Percentiles rank a stretch among this genome's conserved stretches.
These are phyloP conservation scores for Thera britannica DNA, from an alignment of 2,888 invertebrate genomes.

Conservation along the genomic window DNA sequence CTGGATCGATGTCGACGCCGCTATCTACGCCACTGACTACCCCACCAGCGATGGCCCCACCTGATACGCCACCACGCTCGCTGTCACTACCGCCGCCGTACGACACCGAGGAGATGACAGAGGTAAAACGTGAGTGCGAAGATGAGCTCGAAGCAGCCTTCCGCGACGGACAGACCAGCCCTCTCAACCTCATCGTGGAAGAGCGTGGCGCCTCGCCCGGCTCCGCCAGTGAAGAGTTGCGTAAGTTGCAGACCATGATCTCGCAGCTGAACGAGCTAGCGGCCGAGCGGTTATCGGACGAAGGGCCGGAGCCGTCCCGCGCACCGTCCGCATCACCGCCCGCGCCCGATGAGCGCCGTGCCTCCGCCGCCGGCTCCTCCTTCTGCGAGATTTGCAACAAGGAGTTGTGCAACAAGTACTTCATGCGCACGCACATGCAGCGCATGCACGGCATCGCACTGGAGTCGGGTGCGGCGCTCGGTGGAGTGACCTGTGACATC, in stretches of 20 bases:
- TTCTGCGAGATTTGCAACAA: slow-evolving; percentile 99
- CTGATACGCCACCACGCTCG: slow-evolving; percentile 85
- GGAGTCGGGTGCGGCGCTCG: slow-evolving; percentile 95
- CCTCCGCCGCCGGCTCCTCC: slow-evolving; percentile 88
- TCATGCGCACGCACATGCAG: slow-evolving; percentile 99
- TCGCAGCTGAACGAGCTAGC: slow-evolving; percentile 93
- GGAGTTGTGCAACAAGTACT: slow-evolving; percentile 99
- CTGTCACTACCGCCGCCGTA: slow-evolving; percentile 67
- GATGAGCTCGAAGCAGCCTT: slow-evolving; percentile 75
- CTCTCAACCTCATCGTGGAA: slow-evolving; percentile 90
- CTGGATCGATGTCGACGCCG: slow-evolving; percentile 82
- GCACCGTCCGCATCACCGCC: slow-evolving; percentile 73
- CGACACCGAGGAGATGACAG: slow-evolving; percentile 67
- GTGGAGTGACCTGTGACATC: slow-evolving; percentile 97
- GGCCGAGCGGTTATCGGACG: slow-evolving; percentile 77
- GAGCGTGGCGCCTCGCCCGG: slow-evolving; percentile 86
- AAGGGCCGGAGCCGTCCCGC: slow-evolving; percentile 61
- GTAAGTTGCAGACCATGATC: slow-evolving; percentile 96
- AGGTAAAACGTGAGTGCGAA: slow-evolving; percentile 83
- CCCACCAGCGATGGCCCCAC: slow-evolving; percentile 88
- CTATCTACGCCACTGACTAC: slow-evolving; percentile 75
- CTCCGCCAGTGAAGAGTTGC: slow-evolving; percentile 92
- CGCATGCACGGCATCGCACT: slow-evolving; percentile 99
- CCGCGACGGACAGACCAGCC: slow-evolving; percentile 88
- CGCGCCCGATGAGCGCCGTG: slow-evolving; percentile 78